Conservation (phyloP, 2,888 invertebrate genomes). For the Lacanobia wlatinum region DNA sequence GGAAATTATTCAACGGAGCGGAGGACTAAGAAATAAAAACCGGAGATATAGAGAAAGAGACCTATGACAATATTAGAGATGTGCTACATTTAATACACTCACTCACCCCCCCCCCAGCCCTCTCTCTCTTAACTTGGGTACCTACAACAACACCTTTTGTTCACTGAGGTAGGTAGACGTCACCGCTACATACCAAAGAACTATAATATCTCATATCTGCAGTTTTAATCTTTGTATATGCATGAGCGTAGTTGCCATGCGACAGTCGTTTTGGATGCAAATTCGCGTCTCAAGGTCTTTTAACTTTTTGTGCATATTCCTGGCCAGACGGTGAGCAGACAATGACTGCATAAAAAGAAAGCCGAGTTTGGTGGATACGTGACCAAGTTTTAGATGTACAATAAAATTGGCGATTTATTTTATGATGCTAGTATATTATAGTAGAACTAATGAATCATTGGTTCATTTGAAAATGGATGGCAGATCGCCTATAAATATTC, state of each 20-base stretch:
- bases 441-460: neutral
- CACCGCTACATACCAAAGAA: slow-evolving; percentile 5
- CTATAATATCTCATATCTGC: slow-evolving; percentile 35
- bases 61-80: too few relatives aligned
- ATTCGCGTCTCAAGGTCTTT: slow-evolving; percentile 70
- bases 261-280: slow-evolving; percentile 51
- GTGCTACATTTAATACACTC: too few relatives aligned
- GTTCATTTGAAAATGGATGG: neutral
- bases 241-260: slow-evolving; percentile 47
- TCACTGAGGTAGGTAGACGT: too few relatives aligned
- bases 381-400: slow-evolving; percentile 34
- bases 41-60: too few relatives aligned
- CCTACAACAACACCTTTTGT: neutral
- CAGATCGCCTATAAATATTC: too few relatives aligned
- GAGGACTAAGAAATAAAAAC: too few relatives aligned
- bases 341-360: slow-evolving; percentile 63
- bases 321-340: slow-evolving; percentile 59
- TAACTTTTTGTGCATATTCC: slow-evolving; percentile 68
- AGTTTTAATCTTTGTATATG: slow-evolving; percentile 41
- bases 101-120: too few relatives aligned
- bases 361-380: slow-evolving; percentile 49
- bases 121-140: too few relatives aligned
- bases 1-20: too few relatives aligned
- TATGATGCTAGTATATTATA: neutral
- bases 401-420: slow-evolving; percentile 5